These are phyloP conservation scores for Melieria crassipennis DNA, from an alignment of 2,888 invertebrate species.

Conservation along the genomic window DNA sequence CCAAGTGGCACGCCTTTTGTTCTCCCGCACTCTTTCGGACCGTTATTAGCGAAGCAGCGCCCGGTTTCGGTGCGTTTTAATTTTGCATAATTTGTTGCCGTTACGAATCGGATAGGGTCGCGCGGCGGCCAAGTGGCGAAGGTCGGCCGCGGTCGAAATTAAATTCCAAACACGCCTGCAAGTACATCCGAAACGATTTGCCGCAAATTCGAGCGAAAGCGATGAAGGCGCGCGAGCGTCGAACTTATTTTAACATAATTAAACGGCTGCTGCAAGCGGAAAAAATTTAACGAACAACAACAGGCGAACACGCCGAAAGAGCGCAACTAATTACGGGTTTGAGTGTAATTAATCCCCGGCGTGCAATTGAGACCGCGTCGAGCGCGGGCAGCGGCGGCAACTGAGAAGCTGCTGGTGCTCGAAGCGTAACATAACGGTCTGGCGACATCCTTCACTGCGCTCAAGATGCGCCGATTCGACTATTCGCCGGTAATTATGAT, in stretches of 20 bases:
- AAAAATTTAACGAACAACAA: neutral
- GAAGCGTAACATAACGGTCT: slow-evolving; percentile 7
- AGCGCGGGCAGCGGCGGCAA: no score
- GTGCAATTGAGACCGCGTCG: slow-evolving; percentile 16
- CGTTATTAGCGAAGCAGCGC: neutral
- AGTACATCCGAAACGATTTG: slow-evolving; percentile 31
- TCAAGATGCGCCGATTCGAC: slow-evolving; percentile 3
- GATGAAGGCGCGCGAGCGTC: neutral
- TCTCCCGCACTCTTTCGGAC: slow-evolving; percentile 26
- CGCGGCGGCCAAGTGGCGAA: no score
- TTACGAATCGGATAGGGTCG: slow-evolving; percentile 24
- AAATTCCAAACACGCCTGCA: slow-evolving; percentile 49
- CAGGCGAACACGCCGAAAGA: no score
- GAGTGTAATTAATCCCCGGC: slow-evolving; percentile 36
- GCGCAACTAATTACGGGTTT: slow-evolving; percentile 26
- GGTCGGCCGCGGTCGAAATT: neutral
- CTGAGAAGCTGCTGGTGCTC: neutral
- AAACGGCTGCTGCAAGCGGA: neutral
- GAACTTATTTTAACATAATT: slow-evolving; percentile 5
- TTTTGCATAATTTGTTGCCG: slow-evolving; percentile 5
- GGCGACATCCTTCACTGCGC: slow-evolving; percentile 2
- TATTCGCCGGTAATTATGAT: slow-evolving; percentile 15
- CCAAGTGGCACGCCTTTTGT: slow-evolving; percentile 36
- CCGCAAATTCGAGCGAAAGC: neutral
- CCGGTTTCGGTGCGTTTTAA: no score